Percentiles rank a stretch among this genome's conserved stretches.
These are phyloP conservation scores for Anthophora plumipes DNA, from an alignment of 2,888 invertebrate species.

Conservation along the genomic window DNA sequence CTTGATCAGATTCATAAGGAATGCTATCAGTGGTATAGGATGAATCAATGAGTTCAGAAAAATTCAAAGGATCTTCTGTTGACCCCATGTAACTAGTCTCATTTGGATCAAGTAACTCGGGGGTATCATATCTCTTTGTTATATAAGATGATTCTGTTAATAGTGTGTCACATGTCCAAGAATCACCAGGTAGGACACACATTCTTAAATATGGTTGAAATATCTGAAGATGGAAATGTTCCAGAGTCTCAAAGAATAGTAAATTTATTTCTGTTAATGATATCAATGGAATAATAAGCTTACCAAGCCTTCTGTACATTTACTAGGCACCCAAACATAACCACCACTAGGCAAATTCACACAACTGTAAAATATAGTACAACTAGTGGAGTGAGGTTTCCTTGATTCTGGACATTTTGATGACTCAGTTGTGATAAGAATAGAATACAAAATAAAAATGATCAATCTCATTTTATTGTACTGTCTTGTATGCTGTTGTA, in stretches of 20 bases:
- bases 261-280: neutral
- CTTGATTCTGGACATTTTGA: conserved; percentile 78
- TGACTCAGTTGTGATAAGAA: conserved; percentile 41
- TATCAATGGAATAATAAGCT: conserved; percentile 49
- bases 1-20: conserved; percentile 47
- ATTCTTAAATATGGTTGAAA: conserved; percentile 79
- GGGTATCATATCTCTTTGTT: conserved; percentile 49
- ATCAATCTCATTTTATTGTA: conserved; percentile 46
- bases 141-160: conserved; percentile 52
- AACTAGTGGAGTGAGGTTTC: conserved; percentile 79
- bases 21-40: conserved; percentile 59
- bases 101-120: conserved; percentile 65
- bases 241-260: neutral
- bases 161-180: conserved; percentile 74
- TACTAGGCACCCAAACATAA: conserved; percentile 80
- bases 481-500: neutral
- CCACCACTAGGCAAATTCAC: conserved; percentile 77
- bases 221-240: conserved; percentile 66
- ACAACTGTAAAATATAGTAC: conserved; percentile 80
- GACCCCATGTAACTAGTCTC: conserved; percentile 69
- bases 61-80: conserved; percentile 49
- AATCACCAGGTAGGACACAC: conserved; percentile 78
- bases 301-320: conserved; percentile 80
- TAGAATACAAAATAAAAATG: conserved; percentile 20
- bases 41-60: conserved; percentile 56